These are phyloP conservation scores for Irena cyanogastra DNA, from an alignment of 2,113 vertebrate species.

Conservation along the genomic window DNA sequence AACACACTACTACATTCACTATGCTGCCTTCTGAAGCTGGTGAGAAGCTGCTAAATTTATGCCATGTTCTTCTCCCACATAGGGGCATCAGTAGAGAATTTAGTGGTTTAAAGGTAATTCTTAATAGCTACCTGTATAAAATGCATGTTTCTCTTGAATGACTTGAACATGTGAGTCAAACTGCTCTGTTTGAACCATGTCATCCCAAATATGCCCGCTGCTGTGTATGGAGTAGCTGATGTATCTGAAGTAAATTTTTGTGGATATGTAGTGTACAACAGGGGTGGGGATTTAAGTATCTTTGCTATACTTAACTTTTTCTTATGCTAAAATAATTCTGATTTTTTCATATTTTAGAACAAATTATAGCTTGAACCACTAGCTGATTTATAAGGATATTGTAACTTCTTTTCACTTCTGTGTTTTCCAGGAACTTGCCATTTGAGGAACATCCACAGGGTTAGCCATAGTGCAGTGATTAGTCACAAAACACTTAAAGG, in stretches of 20 bases:
- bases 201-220: neutral
- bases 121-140: conserved; percentile 30
- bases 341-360: neutral
- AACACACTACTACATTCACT: neutral
- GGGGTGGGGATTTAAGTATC: neutral
- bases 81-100: neutral
- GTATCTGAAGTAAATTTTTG: neutral
- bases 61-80: neutral
- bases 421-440: neutral
- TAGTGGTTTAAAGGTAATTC: neutral
- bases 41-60: neutral
- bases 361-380: neutral
- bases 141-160: neutral
- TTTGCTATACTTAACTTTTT: neutral
- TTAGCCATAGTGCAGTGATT: neutral
- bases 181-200: neutral
- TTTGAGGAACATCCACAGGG: neutral
- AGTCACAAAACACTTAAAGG: conserved; percentile 5
- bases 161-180: neutral
- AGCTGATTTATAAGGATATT: neutral
- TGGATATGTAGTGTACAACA: neutral
- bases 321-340: neutral
- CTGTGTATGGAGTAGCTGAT: neutral
- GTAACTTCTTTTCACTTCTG: neutral
- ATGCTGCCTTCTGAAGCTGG: neutral